These are phyloP conservation scores for Pomatostomus ruficeps DNA, from an alignment of 2,113 vertebrate species.

Conservation along the genomic window DNA sequence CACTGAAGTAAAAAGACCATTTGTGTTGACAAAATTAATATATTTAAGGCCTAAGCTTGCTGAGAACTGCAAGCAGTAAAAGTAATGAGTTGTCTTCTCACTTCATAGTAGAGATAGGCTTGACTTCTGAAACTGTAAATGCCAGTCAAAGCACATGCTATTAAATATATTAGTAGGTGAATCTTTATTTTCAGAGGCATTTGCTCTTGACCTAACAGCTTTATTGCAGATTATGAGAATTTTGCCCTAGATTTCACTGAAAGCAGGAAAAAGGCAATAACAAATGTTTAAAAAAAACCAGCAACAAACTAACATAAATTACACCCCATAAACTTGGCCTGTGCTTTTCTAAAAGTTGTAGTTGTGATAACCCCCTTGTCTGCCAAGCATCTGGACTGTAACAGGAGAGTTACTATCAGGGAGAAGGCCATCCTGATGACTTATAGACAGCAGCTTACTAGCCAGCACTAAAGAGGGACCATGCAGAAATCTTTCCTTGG, in stretches of 20 bases:
- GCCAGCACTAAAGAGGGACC: not conserved
- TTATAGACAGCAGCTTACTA: not conserved
- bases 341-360: not conserved
- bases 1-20: not conserved
- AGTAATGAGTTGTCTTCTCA: not conserved
- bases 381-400: not conserved
- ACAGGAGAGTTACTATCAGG: not conserved
- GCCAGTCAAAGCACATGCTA: not conserved
- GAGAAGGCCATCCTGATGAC: not conserved
- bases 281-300: not conserved
- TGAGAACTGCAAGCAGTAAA: not conserved
- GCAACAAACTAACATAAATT: not conserved
- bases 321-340: not conserved
- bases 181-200: not conserved
- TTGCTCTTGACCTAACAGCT: not conserved
- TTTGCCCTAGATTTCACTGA: not conserved
- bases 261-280: not conserved
- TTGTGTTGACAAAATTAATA: not conserved
- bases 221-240: not conserved
- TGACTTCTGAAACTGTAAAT: not conserved
- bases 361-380: not conserved
- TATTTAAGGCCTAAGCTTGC: not conserved
- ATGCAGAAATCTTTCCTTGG: not conserved
- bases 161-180: not conserved
- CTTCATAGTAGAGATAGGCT: not conserved